A percentile compares a stretch with the other conserved stretches of the same genome.
phyloP scores from a whole-genome alignment of 2,797 vertebrate genomes.

The Syngnathus acus region DNA sequence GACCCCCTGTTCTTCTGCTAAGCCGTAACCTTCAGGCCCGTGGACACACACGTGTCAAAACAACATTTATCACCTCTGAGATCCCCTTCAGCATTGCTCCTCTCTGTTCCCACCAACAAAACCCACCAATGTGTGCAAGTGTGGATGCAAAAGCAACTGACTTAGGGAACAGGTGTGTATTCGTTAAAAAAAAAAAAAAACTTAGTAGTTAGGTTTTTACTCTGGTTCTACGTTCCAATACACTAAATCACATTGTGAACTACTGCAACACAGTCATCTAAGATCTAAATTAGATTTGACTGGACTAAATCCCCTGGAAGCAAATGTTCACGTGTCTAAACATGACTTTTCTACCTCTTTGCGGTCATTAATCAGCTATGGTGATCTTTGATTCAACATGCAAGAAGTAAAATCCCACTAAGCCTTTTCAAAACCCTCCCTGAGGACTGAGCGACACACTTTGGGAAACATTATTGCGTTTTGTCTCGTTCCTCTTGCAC shows the following conservation, averaged over 20 bases:
- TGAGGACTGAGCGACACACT: slow-evolving; percentile 9
- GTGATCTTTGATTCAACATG: slow-evolving; percentile 29
- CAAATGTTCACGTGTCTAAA: slow-evolving; percentile 19
- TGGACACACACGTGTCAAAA: slow-evolving; percentile 56
- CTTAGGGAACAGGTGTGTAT: slow-evolving; percentile 1
- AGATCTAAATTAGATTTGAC: slow-evolving; percentile 28
- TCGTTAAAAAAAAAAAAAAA: not conserved
- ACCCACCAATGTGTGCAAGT: not conserved
- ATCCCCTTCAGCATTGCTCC: slow-evolving; percentile 23
- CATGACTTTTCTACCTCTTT: slow-evolving; percentile 20
- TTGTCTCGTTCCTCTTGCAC: slow-evolving; percentile 1
- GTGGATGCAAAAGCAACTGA: not conserved
- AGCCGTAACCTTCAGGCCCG: slow-evolving; percentile 39
- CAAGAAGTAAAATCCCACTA: slow-evolving; percentile 22
- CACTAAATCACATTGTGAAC: not conserved
- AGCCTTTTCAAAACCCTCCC: slow-evolving; percentile 19
- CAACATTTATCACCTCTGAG: slow-evolving; percentile 55
- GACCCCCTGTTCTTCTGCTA: slow-evolving; percentile 39
- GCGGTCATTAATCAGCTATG: slow-evolving; percentile 33
- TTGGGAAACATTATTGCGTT: slow-evolving; percentile 34
- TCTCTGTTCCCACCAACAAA: slow-evolving; percentile 17
- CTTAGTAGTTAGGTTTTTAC: not conserved
- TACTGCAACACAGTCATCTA: not conserved
- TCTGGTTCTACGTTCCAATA: not conserved
- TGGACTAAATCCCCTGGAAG: slow-evolving; percentile 15